Base-by-base conservation (phyloP, 2,888 invertebrate genomes). In the Coronaproctus castanopsis region DNA sequence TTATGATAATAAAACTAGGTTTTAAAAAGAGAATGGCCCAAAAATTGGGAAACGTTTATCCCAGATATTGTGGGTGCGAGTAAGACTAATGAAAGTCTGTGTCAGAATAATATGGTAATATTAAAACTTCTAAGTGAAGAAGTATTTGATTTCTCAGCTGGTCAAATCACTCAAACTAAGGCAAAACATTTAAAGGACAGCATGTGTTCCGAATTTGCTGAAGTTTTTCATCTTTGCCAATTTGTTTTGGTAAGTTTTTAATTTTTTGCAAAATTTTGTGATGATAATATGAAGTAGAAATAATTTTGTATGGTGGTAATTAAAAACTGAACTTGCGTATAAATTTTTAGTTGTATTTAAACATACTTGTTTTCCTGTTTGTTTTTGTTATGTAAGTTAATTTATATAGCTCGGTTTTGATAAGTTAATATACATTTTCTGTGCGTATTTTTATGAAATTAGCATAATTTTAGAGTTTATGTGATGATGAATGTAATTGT, bases 31-130 rank as follows among this genome's bases (percentile, higher is more conserved):
- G 98, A 98, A 74, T 99, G 98, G 98, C 98, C 98, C 60, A 92
- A 92, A 71, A 96, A 98, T 72, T 99, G 98, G 98, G 93, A 96
- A 69, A 86, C 92, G 24, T 99, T 99, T 74, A 97, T 99, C 68
- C 85, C 89, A 69, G 98, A 99, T 72, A 98, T 98, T 71, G 97
- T 99, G 62, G 98, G 97, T 62, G 93, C 98, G 54, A 95, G 95
- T 68, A 95, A 95, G 77, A 96, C 96, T 23, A 97, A 96, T 72
- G 98, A 98, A 74, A 90, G 92, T 68, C 79, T 99, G 55, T 99
- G 98, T 77, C 96, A 97, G 76, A 99, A 99, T 74, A 99, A 99
- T 72, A 98, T 99, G 96, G 87, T 87, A 24, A 98, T 99, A 69
- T 76, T 99, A 64, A 96, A 96, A 72, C 77, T 99, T 63, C 78